Percentiles rank a stretch among this genome's conserved stretches.
These are phyloP conservation scores for Dione vanillae DNA, from an alignment of 2,888 invertebrate genomes.

Conservation along the genomic window DNA sequence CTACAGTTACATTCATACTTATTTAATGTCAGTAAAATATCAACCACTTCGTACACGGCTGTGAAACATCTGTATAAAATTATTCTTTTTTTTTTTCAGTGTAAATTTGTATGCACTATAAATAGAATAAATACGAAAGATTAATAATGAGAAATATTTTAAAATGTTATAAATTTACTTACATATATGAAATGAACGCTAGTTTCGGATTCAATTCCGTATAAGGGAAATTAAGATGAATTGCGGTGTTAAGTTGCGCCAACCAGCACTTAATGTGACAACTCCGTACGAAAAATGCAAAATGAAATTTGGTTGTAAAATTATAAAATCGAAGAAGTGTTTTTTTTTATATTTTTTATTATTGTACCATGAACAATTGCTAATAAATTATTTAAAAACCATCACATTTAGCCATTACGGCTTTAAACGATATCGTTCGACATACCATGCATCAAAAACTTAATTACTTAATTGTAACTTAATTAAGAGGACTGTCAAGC, in stretches of 20 bases:
- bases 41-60: neutral
- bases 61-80: neutral
- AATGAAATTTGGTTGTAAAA: too few species aligned
- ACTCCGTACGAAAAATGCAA: too few species aligned
- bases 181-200: too few species aligned
- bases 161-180: too few species aligned
- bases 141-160: too few species aligned
- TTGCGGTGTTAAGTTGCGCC: too few species aligned
- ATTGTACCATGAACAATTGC: neutral
- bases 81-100: neutral
- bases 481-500: neutral
- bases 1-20: neutral
- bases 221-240: too few species aligned
- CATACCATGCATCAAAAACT: neutral
- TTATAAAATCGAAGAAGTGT: too few species aligned
- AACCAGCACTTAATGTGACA: too few species aligned
- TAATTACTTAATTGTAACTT: constrained; percentile 12
- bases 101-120: neutral
- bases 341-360: too few species aligned
- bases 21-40: neutral
- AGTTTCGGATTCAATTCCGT: too few species aligned
- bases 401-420: neutral
- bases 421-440: neutral
- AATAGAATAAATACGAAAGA: neutral
- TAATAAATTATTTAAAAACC: neutral